Evolutionary conservation across 2,888 invertebrate species (phyloP).

Genomic region (Blomia tropicalis): DNA sequence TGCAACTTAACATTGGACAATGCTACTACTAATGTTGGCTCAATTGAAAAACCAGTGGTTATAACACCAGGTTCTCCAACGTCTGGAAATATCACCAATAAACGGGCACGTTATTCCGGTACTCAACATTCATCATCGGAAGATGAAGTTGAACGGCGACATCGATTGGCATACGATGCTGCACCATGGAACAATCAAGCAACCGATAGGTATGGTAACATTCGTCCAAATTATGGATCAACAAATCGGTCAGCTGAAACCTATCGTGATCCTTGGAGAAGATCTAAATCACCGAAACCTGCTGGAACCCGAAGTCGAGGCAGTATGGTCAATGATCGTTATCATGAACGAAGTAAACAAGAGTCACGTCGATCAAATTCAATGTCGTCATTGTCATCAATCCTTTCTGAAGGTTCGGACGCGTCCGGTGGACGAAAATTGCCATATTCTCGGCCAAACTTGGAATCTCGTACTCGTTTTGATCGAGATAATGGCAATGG

Average conservation of each 20-base stretch:
- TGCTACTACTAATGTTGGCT: slow-evolving; percentile 10
- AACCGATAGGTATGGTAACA: background rate
- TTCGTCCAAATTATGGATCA: background rate
- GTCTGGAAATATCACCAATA: no score
- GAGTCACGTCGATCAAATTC: slow-evolving; percentile 15
- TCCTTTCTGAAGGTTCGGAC: background rate
- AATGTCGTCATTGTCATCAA: slow-evolving; percentile 19
- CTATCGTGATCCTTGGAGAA: slow-evolving; percentile 26
- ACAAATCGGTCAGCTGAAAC: slow-evolving; percentile 5
- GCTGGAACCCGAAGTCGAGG: background rate
- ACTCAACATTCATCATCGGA: slow-evolving; percentile 1
- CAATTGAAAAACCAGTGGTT: background rate
- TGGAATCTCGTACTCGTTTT: background rate
- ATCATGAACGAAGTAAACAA: background rate
- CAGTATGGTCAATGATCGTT: background rate
- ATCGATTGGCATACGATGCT: slow-evolving; percentile 24
- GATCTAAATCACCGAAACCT: slow-evolving; percentile 22
- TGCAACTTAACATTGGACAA: slow-evolving; percentile 67
- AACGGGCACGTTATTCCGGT: slow-evolving; percentile 6
- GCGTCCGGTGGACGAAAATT: slow-evolving; percentile 3
- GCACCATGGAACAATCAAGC: slow-evolving; percentile 26
- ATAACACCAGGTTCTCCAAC: no score
- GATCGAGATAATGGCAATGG: background rate
- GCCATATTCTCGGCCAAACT: slow-evolving; percentile 10
- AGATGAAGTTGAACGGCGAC: slow-evolving; percentile 24